Evolutionary conservation across 2,797 vertebrate genomes (phyloP).

Genomic region (Australoheros facetus): DNA sequence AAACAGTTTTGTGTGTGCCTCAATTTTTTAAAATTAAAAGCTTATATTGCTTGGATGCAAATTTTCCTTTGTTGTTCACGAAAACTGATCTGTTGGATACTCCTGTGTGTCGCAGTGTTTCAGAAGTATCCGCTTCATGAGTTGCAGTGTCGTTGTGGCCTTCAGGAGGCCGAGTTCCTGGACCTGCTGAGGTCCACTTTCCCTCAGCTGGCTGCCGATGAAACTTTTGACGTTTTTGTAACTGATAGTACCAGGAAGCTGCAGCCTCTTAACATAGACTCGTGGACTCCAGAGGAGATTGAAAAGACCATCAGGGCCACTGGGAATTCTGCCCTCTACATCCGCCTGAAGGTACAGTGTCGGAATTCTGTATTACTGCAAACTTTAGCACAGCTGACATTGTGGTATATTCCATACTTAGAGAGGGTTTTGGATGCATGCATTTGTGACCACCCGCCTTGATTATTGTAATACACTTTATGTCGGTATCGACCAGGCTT

Average conservation of each 20-base stretch:
- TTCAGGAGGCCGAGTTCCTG: conserved; percentile 22
- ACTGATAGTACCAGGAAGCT: neutral
- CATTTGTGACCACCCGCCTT: too few species aligned
- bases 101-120: neutral
- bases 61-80: neutral
- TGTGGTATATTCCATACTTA: neutral
- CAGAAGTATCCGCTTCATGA: neutral
- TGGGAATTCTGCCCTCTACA: conserved; percentile 20
- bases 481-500: too few species aligned
- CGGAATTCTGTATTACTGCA: neutral
- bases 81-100: neutral
- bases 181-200: conserved; percentile 25
- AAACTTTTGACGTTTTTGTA: neutral
- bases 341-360: conserved; percentile 19
- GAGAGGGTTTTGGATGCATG: too few species aligned
- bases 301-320: neutral
- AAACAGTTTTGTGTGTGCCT: neutral
- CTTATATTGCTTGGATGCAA: neutral
- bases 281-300: conserved; percentile 20
- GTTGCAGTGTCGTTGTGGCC: conserved; percentile 14
- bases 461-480: too few species aligned
- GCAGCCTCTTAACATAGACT: neutral
- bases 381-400: too few species aligned
- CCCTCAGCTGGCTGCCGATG: conserved; percentile 8
- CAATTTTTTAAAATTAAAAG: neutral